A percentile compares a stretch with the other conserved stretches of the same genome.
phyloP scores from a whole-genome alignment of 2,888 invertebrate species.

The Brachyptera risi region DNA sequence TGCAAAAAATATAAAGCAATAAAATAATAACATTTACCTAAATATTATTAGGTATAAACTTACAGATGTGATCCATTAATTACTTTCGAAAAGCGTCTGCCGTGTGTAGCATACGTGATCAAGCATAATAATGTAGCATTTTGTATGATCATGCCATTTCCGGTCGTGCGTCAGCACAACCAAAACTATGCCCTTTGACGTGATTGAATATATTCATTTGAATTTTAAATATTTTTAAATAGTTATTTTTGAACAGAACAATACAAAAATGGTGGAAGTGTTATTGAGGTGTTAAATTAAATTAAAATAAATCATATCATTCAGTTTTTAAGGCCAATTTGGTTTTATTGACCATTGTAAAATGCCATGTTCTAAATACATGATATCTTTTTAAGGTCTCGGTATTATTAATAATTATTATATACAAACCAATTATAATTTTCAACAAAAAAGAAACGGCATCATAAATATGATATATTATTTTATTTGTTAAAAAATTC shows the following conservation, averaged over 20 bases:
- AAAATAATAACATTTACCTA: slow-evolving; percentile 14
- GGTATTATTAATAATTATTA: slow-evolving; percentile 9
- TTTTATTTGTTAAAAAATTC: slow-evolving; percentile 9
- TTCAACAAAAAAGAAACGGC: slow-evolving; percentile 9
- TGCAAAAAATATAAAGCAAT: slow-evolving; percentile 16
- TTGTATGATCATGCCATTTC: not conserved
- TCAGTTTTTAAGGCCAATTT: slow-evolving; percentile 15
- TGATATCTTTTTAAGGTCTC: slow-evolving; percentile 5
- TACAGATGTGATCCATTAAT: too few relatives aligned
- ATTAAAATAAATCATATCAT: slow-evolving; percentile 1
- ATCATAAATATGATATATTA: not conserved
- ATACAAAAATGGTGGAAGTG: slow-evolving; percentile 29
- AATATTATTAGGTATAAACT: not conserved
- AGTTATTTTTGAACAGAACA: slow-evolving; percentile 49
- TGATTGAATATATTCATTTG: too few relatives aligned
- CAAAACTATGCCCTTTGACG: slow-evolving; percentile 36
- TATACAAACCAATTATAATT: slow-evolving; percentile 19
- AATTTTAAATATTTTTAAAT: not conserved
- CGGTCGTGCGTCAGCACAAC: not conserved
- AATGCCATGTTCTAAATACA: slow-evolving; percentile 33
- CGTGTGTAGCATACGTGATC: not conserved
- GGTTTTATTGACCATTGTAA: slow-evolving; percentile 31
- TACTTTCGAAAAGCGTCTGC: not conserved
- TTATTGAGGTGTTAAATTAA: slow-evolving; percentile 29
- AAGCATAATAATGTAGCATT: too few relatives aligned